Evolutionary conservation across 2,888 invertebrate species (phyloP), one percentile per base, ranked within the genome.

Genomic region (Ceriagrion tenellum): DNA sequence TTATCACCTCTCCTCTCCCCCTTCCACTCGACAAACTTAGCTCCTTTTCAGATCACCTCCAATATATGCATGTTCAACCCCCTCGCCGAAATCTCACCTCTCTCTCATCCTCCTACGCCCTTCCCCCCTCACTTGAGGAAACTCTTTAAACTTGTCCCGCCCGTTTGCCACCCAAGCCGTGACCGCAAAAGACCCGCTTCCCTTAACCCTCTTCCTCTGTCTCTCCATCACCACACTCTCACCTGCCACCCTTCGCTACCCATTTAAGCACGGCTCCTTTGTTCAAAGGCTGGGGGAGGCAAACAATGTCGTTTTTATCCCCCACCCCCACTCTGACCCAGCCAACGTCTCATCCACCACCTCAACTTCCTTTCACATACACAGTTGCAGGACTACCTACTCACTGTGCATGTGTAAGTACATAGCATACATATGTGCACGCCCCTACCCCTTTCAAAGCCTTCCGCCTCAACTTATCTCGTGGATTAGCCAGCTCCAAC

Each of bases 91-190:
- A 13, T 30, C 30, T 8, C 30, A n/a, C 74, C 0, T 13, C 26
- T n/a, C n/a, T 35, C 81, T 26, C 30, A 81, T 81, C 81, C 81
- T 81, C 81, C 35, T 16, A 4, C 47, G 2, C 47, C 47, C 47
- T 2, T 47, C 47, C 47, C 35, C 35, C 35, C 35, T 69, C 69
- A 35, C 81, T n/a, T n/a, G 16, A 35, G 59, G 59, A 59, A 59
- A 81, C 81, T 81, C 81, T 81, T 69, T 81, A 81, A 30, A 81
- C 81, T 81, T 35, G 81, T 35, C 81, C 16, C 81, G 81, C 81
- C 30, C 26, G 13, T 81, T 35, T 13, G 30, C 30, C 35, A 13
- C 81, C 81, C 16, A 13, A 12, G 81, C 81, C 81, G 81, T 81
- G 81, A 81, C 81, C 81, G 81, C 81, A 81, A 81, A 81, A 35